A percentile compares a stretch with the other conserved stretches of the same genome.
Conservation (phyloP, 1,140 invertebrate genomes). For the Papilio machaon region DNA sequence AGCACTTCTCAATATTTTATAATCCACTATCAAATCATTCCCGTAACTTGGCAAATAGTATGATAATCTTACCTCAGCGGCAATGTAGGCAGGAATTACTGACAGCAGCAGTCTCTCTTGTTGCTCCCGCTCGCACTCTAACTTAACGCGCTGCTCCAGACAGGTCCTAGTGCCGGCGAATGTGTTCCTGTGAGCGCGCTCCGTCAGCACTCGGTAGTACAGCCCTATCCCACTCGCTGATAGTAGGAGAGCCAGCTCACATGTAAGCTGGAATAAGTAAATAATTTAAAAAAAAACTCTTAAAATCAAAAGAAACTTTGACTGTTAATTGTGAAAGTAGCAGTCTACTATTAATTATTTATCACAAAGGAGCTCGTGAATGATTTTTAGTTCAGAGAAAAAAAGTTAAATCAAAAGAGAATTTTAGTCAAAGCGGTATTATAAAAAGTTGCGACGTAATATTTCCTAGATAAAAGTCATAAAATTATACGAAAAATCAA, state of each 20-base stretch:
- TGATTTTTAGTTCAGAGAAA: neutral
- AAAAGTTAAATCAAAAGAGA: neutral
- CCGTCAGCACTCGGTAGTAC: conserved; percentile 93
- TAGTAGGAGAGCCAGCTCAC: conserved; percentile 89
- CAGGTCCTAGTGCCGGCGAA: conserved; percentile 94
- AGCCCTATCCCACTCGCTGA: conserved; percentile 90
- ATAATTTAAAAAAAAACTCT: neutral
- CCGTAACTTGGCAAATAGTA: neutral
- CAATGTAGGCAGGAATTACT: conserved; percentile 96
- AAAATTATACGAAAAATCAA: conserved; percentile 10
- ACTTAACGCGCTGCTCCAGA: conserved; percentile 94
- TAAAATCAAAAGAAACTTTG: neutral
- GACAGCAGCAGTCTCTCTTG: conserved; percentile 95
- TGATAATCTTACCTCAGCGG: conserved; percentile 88
- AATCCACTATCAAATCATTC: too few relatives aligned
- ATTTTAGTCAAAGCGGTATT: neutral
- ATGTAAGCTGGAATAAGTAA: conserved; percentile 84
- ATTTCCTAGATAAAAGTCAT: neutral
- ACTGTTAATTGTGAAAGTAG: neutral
- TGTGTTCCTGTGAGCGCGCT: conserved; percentile 91
- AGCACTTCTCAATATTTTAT: too few relatives aligned
- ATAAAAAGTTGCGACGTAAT: neutral
- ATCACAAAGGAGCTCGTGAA: neutral
- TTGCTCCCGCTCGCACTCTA: conserved; percentile 95
- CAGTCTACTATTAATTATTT: neutral